phyloP scores from a whole-genome alignment of 1,140 invertebrate genomes.

The Pachyrhynchus sulphureomaculatus region DNA sequence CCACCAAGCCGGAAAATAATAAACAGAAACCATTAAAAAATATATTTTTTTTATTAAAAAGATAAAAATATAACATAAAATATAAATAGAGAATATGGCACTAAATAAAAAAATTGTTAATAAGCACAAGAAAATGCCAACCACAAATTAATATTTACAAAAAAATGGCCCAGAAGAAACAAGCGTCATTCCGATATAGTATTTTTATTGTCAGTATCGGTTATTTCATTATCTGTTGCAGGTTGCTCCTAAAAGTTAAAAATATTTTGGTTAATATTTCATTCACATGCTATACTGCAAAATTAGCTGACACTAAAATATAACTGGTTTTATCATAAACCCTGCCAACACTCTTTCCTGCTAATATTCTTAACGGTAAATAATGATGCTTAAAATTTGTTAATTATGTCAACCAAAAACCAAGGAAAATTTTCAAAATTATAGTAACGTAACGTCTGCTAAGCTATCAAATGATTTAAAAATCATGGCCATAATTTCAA shows the following conservation, averaged over 20 bases:
- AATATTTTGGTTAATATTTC: constrained; percentile 7
- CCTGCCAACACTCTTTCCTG: no score
- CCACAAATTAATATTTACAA: constrained; percentile 6
- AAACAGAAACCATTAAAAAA: not conserved
- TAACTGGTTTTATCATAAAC: no score
- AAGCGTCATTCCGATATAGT: constrained; percentile 6
- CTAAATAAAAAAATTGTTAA: constrained; percentile 8
- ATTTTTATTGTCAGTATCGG: constrained; percentile 12
- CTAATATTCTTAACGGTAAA: no score
- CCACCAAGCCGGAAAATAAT: not conserved
- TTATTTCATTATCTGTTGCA: constrained; percentile 14
- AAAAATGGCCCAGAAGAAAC: constrained; percentile 10
- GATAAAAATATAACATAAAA: not conserved
- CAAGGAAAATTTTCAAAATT: no score
- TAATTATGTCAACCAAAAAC: no score
- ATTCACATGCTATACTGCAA: not conserved
- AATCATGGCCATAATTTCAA: no score
- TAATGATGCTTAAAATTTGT: no score
- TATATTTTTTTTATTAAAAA: constrained; percentile 3
- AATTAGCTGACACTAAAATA: no score
- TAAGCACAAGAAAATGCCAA: constrained; percentile 9
- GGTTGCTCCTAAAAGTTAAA: constrained; percentile 21
- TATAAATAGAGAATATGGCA: constrained; percentile 3
- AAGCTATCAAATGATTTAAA: no score
- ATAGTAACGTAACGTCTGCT: no score